A percentile compares a stretch with the other conserved stretches of the same genome.
These are phyloP conservation scores for Crocidura indochinensis DNA, from an alignment of 2,797 vertebrate species.

Conservation along the genomic window DNA sequence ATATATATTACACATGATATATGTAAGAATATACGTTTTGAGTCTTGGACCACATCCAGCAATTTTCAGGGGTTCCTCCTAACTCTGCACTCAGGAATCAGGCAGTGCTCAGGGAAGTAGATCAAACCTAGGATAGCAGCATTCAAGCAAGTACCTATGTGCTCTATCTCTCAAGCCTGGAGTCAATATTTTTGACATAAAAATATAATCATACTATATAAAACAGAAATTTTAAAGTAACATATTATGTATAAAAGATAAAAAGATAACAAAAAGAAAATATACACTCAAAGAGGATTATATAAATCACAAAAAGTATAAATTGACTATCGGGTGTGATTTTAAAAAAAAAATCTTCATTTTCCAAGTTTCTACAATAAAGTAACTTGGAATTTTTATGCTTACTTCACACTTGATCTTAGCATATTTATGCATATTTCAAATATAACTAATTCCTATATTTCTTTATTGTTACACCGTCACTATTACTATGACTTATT, in stretches of 20 bases:
- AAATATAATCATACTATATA: neutral
- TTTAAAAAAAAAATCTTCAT: conserved; percentile 60
- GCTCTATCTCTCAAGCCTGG: no score
- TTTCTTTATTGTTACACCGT: neutral
- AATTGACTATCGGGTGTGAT: neutral
- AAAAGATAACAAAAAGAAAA: neutral
- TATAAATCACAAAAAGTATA: conserved; percentile 7
- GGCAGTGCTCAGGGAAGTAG: no score
- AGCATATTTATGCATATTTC: neutral
- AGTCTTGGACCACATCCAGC: no score
- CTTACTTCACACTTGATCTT: no score
- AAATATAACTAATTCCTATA: neutral
- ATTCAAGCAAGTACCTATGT: no score
- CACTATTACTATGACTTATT: neutral
- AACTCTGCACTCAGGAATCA: no score
- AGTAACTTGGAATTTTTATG: neutral
- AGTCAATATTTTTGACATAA: no score
- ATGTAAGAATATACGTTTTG: no score
- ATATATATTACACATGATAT: neutral
- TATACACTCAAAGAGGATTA: neutral
- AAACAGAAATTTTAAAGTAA: conserved; percentile 8
- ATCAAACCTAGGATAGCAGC: no score
- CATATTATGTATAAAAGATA: neutral
- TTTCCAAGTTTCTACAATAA: conserved; percentile 6
- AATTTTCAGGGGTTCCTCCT: no score